Evolutionary conservation across 2,888 invertebrate genomes (phyloP).

Genomic region (Ommatoiulus sabulosus): DNA sequence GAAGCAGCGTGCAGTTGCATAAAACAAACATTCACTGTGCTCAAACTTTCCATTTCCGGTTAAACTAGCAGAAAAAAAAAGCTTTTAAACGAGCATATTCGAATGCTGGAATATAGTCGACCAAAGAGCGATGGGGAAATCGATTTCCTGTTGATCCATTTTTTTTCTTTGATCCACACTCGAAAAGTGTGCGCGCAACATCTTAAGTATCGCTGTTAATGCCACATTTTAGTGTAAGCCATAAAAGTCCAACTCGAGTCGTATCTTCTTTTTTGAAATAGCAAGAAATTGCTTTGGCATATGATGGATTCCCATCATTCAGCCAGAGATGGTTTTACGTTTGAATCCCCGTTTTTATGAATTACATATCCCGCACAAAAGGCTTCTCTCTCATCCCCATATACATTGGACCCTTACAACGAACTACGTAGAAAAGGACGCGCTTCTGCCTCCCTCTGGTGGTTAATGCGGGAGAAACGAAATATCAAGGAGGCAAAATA

Average conservation of each 20-base stretch:
- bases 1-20: neutral
- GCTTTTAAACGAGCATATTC: conserved; percentile 3
- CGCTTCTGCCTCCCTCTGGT: neutral
- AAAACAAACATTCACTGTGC: neutral
- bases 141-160: conserved; percentile 34
- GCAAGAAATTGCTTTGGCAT: conserved; percentile 7
- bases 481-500: too few species aligned
- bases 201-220: conserved; percentile 34
- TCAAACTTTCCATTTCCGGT: neutral
- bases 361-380: conserved; percentile 16
- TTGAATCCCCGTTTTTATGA: conserved; percentile 20
- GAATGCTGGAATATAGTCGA: neutral
- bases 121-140: neutral
- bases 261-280: conserved; percentile 25
- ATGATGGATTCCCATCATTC: conserved; percentile 34
- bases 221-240: conserved; percentile 28
- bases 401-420: too few species aligned
- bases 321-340: conserved; percentile 6
- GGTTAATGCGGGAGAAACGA: too few species aligned
- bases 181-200: conserved; percentile 34
- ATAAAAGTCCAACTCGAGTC: conserved; percentile 24
- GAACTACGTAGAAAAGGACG: too few species aligned
- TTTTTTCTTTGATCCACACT: conserved; percentile 23
- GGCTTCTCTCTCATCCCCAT: neutral
- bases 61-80: neutral